A percentile compares a stretch with the other conserved stretches of the same genome.
These are phyloP conservation scores for Megalopta genalis DNA, from an alignment of 1,140 invertebrate genomes.

Conservation along the genomic window DNA sequence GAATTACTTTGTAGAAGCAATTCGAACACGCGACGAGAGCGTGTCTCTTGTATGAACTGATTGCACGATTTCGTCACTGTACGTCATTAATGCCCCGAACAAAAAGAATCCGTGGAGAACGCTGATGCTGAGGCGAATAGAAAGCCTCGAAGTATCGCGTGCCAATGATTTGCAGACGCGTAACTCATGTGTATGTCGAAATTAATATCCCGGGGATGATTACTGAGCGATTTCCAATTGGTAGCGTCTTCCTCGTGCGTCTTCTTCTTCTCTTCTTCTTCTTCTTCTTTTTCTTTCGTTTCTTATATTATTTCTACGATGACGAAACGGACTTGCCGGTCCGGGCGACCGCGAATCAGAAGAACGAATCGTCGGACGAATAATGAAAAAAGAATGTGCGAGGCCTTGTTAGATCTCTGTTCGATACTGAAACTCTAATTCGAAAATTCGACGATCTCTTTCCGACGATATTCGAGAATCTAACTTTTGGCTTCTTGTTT, in stretches of 20 bases:
- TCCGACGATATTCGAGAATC: no score
- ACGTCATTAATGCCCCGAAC: slow-evolving; percentile 1
- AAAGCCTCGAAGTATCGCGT: slow-evolving; percentile 7
- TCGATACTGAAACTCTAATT: no score
- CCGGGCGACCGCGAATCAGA: no score
- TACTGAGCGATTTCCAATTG: background rate
- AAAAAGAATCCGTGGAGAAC: slow-evolving; percentile 20
- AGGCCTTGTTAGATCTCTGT: no score
- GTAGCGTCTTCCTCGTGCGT: background rate
- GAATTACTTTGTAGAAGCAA: background rate
- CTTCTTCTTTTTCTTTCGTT: no score
- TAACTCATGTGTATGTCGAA: background rate
- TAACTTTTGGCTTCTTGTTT: no score
- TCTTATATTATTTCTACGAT: background rate
- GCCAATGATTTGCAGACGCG: slow-evolving; percentile 23
- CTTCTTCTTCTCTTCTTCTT: no score
- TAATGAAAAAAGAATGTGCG: no score
- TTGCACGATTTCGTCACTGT: slow-evolving; percentile 11
- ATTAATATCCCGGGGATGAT: slow-evolving; percentile 24
- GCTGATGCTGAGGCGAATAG: slow-evolving; percentile 6
- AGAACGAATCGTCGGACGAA: no score
- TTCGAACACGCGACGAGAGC: background rate
- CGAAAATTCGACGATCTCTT: no score
- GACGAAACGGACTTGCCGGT: no score
- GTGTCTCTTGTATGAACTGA: background rate